phyloP scores from a whole-genome alignment of 2,888 invertebrate genomes.

The Girardia tigrina region DNA sequence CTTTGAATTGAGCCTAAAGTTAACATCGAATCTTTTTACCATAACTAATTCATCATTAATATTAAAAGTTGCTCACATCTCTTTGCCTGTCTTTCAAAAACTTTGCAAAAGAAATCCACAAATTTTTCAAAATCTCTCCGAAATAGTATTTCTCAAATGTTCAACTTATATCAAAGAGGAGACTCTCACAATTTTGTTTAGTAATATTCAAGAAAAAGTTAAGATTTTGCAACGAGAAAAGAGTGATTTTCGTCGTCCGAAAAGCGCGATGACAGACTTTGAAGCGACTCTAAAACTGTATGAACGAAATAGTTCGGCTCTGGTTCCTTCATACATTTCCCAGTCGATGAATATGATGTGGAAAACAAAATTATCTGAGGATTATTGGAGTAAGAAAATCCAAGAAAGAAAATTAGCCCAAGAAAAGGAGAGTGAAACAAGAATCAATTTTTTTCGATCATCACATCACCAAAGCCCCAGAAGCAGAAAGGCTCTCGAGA shows the following conservation, averaged over 20 bases:
- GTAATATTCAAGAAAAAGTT: background rate
- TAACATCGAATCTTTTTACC: background rate
- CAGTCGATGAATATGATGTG: constrained; percentile 7
- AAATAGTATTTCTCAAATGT: background rate
- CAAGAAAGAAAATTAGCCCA: constrained; percentile 12
- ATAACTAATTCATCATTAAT: background rate
- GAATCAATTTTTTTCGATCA: background rate
- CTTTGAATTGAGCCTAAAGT: background rate
- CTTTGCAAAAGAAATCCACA: background rate
- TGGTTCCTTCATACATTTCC: background rate
- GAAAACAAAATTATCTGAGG: background rate
- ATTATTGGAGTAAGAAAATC: background rate
- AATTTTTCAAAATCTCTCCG: background rate
- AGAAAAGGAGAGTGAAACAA: background rate
- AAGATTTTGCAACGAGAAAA: background rate
- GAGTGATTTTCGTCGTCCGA: background rate
- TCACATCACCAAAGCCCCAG: background rate
- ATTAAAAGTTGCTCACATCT: background rate
- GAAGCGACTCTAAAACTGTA: background rate
- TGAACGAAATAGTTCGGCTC: background rate
- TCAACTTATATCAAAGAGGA: background rate
- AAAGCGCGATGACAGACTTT: background rate
- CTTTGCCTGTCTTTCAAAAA: background rate
- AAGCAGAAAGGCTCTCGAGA: background rate
- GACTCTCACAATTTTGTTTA: background rate